phyloP scores from a whole-genome alignment of 2,797 vertebrate genomes.

The Brotula barbata region DNA sequence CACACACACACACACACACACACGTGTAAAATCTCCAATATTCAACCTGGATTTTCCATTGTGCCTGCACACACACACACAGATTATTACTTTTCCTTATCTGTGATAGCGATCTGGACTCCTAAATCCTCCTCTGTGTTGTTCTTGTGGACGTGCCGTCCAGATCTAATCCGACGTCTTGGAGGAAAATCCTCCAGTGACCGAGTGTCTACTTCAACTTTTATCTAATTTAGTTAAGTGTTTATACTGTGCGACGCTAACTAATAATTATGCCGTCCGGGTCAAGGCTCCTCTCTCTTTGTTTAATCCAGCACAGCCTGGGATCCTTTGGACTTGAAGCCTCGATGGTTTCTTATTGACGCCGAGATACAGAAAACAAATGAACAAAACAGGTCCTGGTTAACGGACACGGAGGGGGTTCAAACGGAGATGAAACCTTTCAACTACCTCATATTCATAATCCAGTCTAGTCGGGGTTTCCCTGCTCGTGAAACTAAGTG shows the following conservation, averaged over 20 bases:
- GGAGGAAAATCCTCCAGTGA: conserved; percentile 41
- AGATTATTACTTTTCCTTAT: conserved; percentile 63
- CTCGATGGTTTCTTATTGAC: not conserved
- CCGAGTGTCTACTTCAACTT: conserved; percentile 36
- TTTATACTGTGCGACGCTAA: conserved; percentile 22
- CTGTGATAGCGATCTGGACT: conserved; percentile 46
- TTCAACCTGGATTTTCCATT: conserved; percentile 37
- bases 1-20: conserved; percentile 28
- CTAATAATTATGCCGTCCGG: conserved; percentile 15
- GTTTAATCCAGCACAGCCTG: conserved; percentile 15
- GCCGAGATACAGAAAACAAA: conserved; percentile 7
- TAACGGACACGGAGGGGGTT: conserved; percentile 1
- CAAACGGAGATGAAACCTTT: not conserved
- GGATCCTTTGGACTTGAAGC: not conserved
- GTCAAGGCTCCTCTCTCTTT: too few species aligned
- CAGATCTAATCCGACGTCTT: conserved; percentile 41
- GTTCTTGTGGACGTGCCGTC: conserved; percentile 45
- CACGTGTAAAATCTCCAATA: conserved; percentile 40
- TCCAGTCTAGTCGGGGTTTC: conserved; percentile 32
- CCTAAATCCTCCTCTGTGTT: conserved; percentile 53
- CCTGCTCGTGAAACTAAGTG: conserved; percentile 28
- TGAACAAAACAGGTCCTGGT: conserved; percentile 14
- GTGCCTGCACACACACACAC: conserved; percentile 9
- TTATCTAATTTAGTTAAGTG: conserved; percentile 46
- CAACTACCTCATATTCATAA: not conserved